Base-by-base conservation (phyloP, 2,797 vertebrate genomes). In the Chanos chanos region DNA sequence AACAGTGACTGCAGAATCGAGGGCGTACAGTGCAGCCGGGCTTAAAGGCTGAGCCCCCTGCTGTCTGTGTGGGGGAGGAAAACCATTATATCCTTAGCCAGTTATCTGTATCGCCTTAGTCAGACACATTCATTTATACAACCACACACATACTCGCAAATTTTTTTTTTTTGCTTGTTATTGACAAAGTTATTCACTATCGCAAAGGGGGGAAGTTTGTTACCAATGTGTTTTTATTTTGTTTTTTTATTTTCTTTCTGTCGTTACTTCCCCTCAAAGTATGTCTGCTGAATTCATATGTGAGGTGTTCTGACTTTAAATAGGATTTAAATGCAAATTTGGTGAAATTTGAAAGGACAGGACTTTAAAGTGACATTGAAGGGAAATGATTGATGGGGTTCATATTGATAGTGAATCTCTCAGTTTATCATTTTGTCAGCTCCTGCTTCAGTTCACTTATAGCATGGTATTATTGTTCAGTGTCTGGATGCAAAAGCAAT, bases 61-160 rank as follows among this genome's bases (percentile, higher is more conserved):
- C 81, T 85, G 86, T 80, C 81, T 81, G 79, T 79, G 85, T 87
- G 83, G 84, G 85, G 81, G 84, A 87, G 61, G 75, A 86, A 84
- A 81, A 78, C 74, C 78, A 80, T 77, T 81, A 75, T 76, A 77
- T 15, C 50, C 72, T 75, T 68, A 52, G 81, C 71, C 83, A 82
- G 85, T 86, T 87, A 81, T 81, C 64, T 70, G 45, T 60, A 41
- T 39, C 6, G 41, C 49, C 53, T 47, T 43, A 25, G 28, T 45
- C 19, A 62, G 43, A 58, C 62, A 50, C 4, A 53, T 21, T 39
- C 63, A 15, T 76, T 63, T 67, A 57, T 21, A 71, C 50, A 75
- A 73, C 78, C 70, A 79, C 44, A 78, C 22, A 70, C 68, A 77
- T 16, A 66, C 45, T 67, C 30, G 4, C 19, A 36, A 5, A 8